These are phyloP conservation scores for Cyphomyrmex costatus DNA, from an alignment of 1,140 invertebrate species.

Conservation along the genomic window DNA sequence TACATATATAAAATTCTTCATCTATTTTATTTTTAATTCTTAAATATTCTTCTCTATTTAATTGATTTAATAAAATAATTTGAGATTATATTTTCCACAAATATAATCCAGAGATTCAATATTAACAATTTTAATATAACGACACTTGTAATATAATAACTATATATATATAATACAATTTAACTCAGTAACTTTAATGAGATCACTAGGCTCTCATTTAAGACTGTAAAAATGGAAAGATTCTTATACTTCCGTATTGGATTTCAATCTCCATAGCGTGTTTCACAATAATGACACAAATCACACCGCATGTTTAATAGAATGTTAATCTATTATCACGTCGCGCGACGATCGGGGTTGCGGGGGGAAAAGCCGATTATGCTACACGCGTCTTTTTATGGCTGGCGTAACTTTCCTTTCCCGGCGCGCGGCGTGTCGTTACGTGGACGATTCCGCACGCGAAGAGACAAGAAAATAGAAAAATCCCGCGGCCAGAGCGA, in stretches of 20 bases:
- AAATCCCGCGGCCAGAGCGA: conserved; percentile 31
- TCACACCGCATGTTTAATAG: conserved; percentile 4
- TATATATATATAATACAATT: neutral
- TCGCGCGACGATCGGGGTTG: neutral
- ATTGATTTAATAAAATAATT: neutral
- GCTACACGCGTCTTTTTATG: conserved; percentile 47
- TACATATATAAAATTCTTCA: too few species aligned
- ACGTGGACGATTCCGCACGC: conserved; percentile 46
- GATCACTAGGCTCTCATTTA: neutral
- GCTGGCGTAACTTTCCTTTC: conserved; percentile 59
- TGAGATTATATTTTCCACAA: neutral
- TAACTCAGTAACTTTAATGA: neutral
- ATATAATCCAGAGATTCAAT: neutral
- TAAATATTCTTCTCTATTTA: neutral
- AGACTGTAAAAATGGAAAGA: neutral
- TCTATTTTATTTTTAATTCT: neutral
- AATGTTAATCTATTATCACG: conserved; percentile 28
- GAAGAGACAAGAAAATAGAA: conserved; percentile 52
- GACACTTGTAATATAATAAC: too few species aligned
- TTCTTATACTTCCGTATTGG: neutral
- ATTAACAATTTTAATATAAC: conserved; percentile 3
- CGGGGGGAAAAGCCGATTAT: conserved; percentile 17
- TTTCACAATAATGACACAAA: conserved; percentile 17
- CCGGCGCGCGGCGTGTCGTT: conserved; percentile 18
- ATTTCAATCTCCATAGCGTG: neutral